Conservation (phyloP, 1,140 invertebrate species). For the Rhynchophorus ferrugineus region DNA sequence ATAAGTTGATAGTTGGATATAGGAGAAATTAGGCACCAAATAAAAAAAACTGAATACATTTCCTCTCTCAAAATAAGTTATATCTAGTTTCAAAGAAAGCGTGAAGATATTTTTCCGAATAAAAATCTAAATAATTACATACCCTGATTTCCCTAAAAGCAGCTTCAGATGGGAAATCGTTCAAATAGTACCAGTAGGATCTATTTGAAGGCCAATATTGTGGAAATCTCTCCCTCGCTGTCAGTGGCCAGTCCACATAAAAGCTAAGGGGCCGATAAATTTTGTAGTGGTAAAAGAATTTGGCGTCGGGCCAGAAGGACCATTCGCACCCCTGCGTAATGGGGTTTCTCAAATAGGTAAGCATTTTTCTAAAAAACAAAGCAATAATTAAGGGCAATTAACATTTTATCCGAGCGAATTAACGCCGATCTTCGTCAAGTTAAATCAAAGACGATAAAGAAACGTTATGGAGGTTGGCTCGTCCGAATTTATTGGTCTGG, state of each 20-base stretch:
- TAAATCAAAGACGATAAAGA: too few species aligned
- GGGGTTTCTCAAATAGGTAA: constrained; percentile 25
- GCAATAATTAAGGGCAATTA: background rate
- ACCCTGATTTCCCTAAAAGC: constrained; percentile 23
- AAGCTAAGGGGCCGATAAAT: constrained; percentile 27
- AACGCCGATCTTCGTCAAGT: too few species aligned
- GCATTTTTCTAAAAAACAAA: constrained; percentile 22
- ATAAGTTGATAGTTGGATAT: too few species aligned
- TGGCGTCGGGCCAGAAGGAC: constrained; percentile 27
- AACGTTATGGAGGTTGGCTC: too few species aligned
- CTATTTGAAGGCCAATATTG: constrained; percentile 25
- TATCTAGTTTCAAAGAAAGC: too few species aligned
- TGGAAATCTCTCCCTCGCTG: constrained; percentile 22
- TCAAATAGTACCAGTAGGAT: constrained; percentile 25
- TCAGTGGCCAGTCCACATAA: constrained; percentile 21
- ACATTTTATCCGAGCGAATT: background rate
- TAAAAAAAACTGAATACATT: too few species aligned
- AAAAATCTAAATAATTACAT: too few species aligned
- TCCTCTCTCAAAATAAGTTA: too few species aligned
- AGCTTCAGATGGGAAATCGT: constrained; percentile 23
- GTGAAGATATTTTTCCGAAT: too few species aligned
- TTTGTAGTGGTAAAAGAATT: constrained; percentile 27
- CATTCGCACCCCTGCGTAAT: constrained; percentile 22
- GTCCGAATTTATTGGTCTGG: too few species aligned
- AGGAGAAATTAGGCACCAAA: too few species aligned